These are phyloP conservation scores for Colossoma macropomum DNA, from an alignment of 2,113 vertebrate species.

Conservation along the genomic window DNA sequence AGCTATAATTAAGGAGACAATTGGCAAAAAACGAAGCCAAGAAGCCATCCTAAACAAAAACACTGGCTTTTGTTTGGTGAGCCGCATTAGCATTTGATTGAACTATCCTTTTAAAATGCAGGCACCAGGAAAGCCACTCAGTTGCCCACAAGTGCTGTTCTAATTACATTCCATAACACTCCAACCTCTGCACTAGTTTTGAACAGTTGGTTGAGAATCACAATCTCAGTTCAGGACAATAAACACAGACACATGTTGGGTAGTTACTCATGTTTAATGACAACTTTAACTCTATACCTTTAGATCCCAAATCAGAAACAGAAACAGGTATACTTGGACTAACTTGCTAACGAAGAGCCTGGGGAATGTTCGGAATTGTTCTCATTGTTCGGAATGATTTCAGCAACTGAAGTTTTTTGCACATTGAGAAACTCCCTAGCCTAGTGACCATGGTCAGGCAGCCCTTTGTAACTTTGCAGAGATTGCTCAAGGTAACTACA, in stretches of 20 bases:
- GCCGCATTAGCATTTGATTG: slow-evolving; percentile 20
- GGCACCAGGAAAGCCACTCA: neutral
- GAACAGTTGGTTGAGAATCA: neutral
- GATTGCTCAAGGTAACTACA: neutral
- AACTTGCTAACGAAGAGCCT: neutral
- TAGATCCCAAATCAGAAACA: neutral
- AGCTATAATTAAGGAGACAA: no score
- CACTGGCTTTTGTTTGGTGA: neutral
- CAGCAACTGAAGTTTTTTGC: neutral
- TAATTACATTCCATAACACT: neutral
- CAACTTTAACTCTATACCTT: no score
- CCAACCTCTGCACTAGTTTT: neutral
- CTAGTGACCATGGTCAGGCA: neutral
- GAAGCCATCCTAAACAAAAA: neutral
- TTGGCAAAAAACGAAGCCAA: no score
- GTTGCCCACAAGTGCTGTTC: neutral
- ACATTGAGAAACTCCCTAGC: neutral
- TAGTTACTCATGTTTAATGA: neutral
- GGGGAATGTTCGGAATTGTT: neutral
- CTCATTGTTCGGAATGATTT: neutral
- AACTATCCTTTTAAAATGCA: neutral
- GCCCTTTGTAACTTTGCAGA: neutral
- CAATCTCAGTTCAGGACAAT: no score
- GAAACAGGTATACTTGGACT: neutral
- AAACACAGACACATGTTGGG: neutral